phyloP scores from a whole-genome alignment of 2,888 invertebrate species.

The Metalampra italica region DNA sequence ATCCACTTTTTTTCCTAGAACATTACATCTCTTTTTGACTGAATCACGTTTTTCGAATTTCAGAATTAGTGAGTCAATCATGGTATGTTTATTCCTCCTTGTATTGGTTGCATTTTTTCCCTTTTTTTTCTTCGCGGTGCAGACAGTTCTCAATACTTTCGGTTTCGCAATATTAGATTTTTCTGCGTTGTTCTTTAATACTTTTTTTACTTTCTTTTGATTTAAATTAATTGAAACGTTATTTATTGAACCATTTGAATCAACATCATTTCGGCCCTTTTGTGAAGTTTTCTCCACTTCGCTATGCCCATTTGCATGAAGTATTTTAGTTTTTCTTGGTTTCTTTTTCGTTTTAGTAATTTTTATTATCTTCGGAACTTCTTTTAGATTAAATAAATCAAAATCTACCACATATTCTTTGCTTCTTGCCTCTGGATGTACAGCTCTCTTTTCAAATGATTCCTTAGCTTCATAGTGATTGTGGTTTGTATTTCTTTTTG shows the following conservation, averaged over 20 bases:
- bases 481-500: conserved; percentile 5
- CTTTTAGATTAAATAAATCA: no score
- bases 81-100: background rate
- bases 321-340: no score
- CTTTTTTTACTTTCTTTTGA: background rate
- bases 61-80: conserved; percentile 13
- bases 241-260: background rate
- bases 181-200: background rate
- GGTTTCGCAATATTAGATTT: conserved; percentile 2
- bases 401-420: no score
- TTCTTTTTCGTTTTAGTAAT: no score
- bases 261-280: no score
- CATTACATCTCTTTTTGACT: conserved; percentile 21
- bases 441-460: no score
- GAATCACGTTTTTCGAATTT: conserved; percentile 22
- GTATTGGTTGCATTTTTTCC: background rate
- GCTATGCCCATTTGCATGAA: no score
- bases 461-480: background rate
- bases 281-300: no score
- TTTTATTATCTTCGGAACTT: no score
- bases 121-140: background rate
- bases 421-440: no score
- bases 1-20: conserved; percentile 21
- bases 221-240: background rate
- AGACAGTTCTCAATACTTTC: conserved; percentile 1